Evolutionary conservation across 2,797 vertebrate species (phyloP).

Genomic region (Coregonus suidteri): DNA sequence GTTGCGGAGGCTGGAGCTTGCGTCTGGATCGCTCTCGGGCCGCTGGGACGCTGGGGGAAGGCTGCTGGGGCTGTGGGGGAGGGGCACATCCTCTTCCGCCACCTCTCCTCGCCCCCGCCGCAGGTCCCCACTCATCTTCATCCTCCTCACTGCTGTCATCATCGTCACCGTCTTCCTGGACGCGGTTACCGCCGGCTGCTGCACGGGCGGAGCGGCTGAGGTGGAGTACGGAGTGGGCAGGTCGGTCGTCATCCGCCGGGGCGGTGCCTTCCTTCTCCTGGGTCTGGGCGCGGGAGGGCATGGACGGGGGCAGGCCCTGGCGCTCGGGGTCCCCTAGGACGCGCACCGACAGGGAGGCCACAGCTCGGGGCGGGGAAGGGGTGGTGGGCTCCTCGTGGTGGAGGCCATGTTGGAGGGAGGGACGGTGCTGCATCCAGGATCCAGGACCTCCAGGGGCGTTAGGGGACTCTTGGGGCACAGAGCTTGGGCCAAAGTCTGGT

Average conservation of each 20-base stretch:
- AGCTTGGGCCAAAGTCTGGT: conserved; percentile 43
- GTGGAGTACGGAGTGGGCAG: conserved; percentile 67
- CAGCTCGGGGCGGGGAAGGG: conserved; percentile 74
- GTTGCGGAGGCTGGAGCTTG: conserved; percentile 79
- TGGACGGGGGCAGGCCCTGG: conserved; percentile 65
- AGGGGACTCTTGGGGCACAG: conserved; percentile 43
- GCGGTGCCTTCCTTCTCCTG: conserved; percentile 75
- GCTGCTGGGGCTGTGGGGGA: conserved; percentile 51
- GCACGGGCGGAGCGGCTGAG: conserved; percentile 69
- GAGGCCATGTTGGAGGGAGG: conserved; percentile 58
- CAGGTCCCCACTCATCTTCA: conserved; percentile 59
- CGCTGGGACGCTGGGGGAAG: conserved; percentile 48
- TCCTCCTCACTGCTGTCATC: conserved; percentile 60
- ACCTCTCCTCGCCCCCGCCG: conserved; percentile 53
- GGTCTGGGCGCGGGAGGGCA: conserved; percentile 64
- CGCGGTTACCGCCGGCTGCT: conserved; percentile 42
- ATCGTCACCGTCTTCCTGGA: conserved; percentile 68
- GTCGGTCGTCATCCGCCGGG: conserved; percentile 53
- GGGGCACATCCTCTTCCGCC: conserved; percentile 45
- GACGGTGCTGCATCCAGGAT: conserved; percentile 46
- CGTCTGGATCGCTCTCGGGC: conserved; percentile 70
- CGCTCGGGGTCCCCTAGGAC: conserved; percentile 75
- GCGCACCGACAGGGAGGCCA: conserved; percentile 79
- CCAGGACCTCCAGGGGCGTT: conserved; percentile 45
- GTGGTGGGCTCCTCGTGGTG: conserved; percentile 68